A percentile compares a stretch with the other conserved stretches of the same genome.
phyloP scores from a whole-genome alignment of 1,140 invertebrate genomes.

The Stenopsyche tienmushanensis region DNA sequence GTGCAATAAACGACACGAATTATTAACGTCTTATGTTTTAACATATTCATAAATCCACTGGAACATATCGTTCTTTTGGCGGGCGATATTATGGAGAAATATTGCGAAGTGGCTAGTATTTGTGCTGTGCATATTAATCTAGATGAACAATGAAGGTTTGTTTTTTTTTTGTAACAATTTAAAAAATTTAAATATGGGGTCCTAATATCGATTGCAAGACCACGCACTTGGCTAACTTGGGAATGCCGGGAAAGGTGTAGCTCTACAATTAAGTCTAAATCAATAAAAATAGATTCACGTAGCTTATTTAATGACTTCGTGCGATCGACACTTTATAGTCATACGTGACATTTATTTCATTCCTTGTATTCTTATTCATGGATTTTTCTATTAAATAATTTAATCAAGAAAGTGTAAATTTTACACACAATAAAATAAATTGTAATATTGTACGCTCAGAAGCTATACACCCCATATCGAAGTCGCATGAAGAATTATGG shows the following conservation, averaged over 20 bases:
- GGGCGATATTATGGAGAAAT: neutral
- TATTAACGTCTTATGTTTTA: neutral
- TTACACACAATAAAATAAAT: too few relatives aligned
- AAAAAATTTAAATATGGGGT: too few relatives aligned
- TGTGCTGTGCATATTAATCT: neutral
- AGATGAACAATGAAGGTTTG: too few relatives aligned
- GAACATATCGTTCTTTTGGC: too few relatives aligned
- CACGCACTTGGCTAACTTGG: conserved; percentile 10
- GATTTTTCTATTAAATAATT: too few relatives aligned
- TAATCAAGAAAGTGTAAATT: too few relatives aligned
- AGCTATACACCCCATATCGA: too few relatives aligned
- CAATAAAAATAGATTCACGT: conserved; percentile 39
- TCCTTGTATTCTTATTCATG: too few relatives aligned
- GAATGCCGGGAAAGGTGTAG: conserved; percentile 24
- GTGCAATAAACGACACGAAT: neutral
- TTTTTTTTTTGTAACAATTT: neutral
- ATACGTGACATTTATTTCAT: conserved; percentile 20
- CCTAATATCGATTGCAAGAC: conserved; percentile 7
- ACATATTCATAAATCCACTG: too few relatives aligned
- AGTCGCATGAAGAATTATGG: too few relatives aligned
- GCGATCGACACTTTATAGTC: conserved; percentile 22
- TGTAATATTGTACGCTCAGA: too few relatives aligned
- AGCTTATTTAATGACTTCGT: conserved; percentile 36
- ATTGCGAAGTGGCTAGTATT: neutral
- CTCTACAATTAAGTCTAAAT: conserved; percentile 32